These are phyloP conservation scores for Apeira syringaria DNA, from an alignment of 2,888 invertebrate genomes.

Conservation along the genomic window DNA sequence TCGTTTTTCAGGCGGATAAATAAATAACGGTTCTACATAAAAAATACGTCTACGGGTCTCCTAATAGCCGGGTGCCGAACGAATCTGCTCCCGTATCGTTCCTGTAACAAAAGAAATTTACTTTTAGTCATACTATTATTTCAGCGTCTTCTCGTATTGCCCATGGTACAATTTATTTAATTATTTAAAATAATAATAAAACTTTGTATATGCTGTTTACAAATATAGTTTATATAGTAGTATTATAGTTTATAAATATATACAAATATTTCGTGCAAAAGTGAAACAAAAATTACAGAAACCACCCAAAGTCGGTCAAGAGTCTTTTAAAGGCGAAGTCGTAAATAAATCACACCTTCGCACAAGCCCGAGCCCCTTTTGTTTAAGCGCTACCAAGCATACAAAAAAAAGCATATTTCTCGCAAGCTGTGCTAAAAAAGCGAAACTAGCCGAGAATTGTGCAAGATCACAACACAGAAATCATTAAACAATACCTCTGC, in stretches of 20 bases:
- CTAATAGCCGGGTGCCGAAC: slow-evolving; percentile 45
- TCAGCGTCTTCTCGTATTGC: too few relatives aligned
- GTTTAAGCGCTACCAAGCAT: slow-evolving; percentile 81
- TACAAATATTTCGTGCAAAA: slow-evolving; percentile 45
- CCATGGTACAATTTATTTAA: too few relatives aligned
- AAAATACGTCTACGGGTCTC: slow-evolving; percentile 43
- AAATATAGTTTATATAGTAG: too few relatives aligned
- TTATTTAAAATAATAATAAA: too few relatives aligned
- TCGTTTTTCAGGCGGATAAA: slow-evolving; percentile 60
- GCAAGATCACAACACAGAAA: slow-evolving; percentile 81
- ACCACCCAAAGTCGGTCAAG: slow-evolving; percentile 72
- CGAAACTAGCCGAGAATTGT: slow-evolving; percentile 67
- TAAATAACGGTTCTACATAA: slow-evolving; percentile 48
- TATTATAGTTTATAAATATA: too few relatives aligned
- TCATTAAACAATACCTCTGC: slow-evolving; percentile 82
- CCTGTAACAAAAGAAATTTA: slow-evolving; percentile 73
- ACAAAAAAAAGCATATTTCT: slow-evolving; percentile 74
- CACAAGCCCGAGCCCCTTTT: slow-evolving; percentile 70
- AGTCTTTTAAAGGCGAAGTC: slow-evolving; percentile 68
- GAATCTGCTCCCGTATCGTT: slow-evolving; percentile 64
- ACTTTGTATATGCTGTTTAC: too few relatives aligned
- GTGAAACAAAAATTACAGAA: slow-evolving; percentile 50
- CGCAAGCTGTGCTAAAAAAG: slow-evolving; percentile 64
- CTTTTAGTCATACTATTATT: slow-evolving; percentile 52
- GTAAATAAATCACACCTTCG: slow-evolving; percentile 83